These are phyloP conservation scores for Diprion similis DNA, from an alignment of 1,140 invertebrate genomes.

Conservation along the genomic window DNA sequence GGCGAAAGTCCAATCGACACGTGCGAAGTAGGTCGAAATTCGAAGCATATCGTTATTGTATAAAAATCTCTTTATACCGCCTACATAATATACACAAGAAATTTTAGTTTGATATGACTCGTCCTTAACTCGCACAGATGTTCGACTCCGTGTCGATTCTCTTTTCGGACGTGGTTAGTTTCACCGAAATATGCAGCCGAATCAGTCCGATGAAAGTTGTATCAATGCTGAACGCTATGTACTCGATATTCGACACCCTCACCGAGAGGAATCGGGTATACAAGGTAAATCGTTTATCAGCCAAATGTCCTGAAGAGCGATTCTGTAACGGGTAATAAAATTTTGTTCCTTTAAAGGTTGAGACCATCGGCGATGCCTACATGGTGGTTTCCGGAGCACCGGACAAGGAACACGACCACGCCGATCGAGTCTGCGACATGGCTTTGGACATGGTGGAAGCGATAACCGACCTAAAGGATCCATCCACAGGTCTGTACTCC, in stretches of 20 bases:
- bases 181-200: constrained; percentile 94
- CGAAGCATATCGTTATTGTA: neutral
- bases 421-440: constrained; percentile 94
- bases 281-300: constrained; percentile 71
- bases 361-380: constrained; percentile 96
- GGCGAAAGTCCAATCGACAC: constrained; percentile 95
- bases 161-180: constrained; percentile 96
- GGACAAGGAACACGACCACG: constrained; percentile 87
- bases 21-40: constrained; percentile 76
- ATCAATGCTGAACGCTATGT: constrained; percentile 96
- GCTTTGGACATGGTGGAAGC: constrained; percentile 95
- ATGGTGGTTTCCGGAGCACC: constrained; percentile 97
- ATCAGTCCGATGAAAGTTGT: constrained; percentile 97
- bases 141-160: constrained; percentile 95
- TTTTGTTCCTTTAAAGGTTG: constrained; percentile 71
- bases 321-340: neutral
- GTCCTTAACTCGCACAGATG: constrained; percentile 70
- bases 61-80: neutral
- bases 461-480: constrained; percentile 88
- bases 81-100: neutral
- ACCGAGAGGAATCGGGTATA: constrained; percentile 93
- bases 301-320: neutral
- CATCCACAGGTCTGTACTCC: constrained; percentile 76
- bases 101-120: constrained; percentile 5
- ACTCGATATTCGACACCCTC: constrained; percentile 89